Evolutionary conservation across 2,113 vertebrate genomes (phyloP).

Genomic region (Aptenodytes forsteri): DNA sequence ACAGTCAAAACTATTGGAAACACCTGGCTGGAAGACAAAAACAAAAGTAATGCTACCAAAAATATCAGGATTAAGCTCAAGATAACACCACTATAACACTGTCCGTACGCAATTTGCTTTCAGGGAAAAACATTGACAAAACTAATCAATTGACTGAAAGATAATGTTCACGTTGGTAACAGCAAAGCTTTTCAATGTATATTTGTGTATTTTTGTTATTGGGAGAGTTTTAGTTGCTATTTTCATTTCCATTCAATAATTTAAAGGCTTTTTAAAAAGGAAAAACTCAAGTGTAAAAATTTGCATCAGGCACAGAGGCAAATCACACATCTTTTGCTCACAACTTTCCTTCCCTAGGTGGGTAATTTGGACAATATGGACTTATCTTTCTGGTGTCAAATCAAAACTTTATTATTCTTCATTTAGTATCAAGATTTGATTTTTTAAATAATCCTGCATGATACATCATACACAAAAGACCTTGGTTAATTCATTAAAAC

Average conservation of each 20-base stretch:
- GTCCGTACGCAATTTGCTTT: background rate
- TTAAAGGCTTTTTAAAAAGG: background rate
- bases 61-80: background rate
- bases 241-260: background rate
- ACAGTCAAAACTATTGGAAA: slow-evolving; percentile 59
- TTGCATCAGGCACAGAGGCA: background rate
- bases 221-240: background rate
- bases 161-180: background rate
- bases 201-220: background rate
- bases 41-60: slow-evolving; percentile 16
- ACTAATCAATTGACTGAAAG: background rate
- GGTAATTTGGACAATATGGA: background rate
- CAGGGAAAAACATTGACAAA: background rate
- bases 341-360: background rate
- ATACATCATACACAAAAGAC: background rate
- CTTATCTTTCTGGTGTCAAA: background rate
- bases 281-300: background rate
- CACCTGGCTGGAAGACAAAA: slow-evolving; percentile 41
- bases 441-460: background rate
- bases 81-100: background rate
- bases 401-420: background rate
- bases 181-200: background rate
- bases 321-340: background rate
- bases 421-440: background rate
- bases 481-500: background rate